Conservation (phyloP, 2,113 vertebrate species). For the Oryzias melastigma region DNA sequence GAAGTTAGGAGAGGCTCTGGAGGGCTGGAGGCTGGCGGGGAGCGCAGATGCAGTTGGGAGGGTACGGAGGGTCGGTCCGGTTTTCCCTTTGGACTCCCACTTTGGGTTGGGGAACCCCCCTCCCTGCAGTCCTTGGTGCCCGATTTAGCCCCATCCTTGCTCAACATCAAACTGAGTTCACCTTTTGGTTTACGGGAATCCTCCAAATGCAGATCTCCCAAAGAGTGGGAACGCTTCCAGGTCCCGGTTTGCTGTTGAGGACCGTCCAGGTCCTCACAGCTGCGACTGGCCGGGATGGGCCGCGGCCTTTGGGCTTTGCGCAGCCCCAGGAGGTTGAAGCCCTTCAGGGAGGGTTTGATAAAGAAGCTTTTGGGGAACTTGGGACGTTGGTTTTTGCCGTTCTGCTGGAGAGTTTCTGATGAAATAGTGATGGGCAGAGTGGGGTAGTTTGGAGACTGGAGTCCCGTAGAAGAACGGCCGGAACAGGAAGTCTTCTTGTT, state of each 20-base stretch:
- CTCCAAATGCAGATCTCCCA: slow-evolving; percentile 88
- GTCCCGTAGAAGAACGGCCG: slow-evolving; percentile 78
- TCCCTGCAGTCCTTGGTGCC: slow-evolving; percentile 36
- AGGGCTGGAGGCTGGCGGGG: slow-evolving; percentile 19
- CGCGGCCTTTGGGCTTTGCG: slow-evolving; percentile 79
- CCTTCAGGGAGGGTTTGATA: slow-evolving; percentile 70
- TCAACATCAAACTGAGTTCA: slow-evolving; percentile 30
- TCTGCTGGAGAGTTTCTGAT: slow-evolving; percentile 75
- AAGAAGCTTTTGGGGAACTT: slow-evolving; percentile 65
- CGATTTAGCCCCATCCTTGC: slow-evolving; percentile 41
- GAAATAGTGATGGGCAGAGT: slow-evolving; percentile 82
- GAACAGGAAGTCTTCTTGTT: slow-evolving; percentile 78
- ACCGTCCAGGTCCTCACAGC: slow-evolving; percentile 87
- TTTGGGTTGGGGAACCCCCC: slow-evolving; percentile 10
- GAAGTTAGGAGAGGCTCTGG: slow-evolving; percentile 43
- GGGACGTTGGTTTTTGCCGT: slow-evolving; percentile 70
- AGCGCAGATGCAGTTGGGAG: slow-evolving; percentile 61
- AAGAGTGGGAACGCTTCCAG: slow-evolving; percentile 89
- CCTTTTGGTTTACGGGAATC: slow-evolving; percentile 62
- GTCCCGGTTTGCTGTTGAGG: slow-evolving; percentile 53
- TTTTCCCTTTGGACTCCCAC: slow-evolving; percentile 47
- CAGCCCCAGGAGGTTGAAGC: slow-evolving; percentile 60
- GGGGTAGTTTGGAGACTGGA: slow-evolving; percentile 82
- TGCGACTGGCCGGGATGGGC: slow-evolving; percentile 82
- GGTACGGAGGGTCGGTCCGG: slow-evolving; percentile 51